phyloP scores from a whole-genome alignment of 2,113 vertebrate genomes.

The Hippocampus guttulatus region DNA sequence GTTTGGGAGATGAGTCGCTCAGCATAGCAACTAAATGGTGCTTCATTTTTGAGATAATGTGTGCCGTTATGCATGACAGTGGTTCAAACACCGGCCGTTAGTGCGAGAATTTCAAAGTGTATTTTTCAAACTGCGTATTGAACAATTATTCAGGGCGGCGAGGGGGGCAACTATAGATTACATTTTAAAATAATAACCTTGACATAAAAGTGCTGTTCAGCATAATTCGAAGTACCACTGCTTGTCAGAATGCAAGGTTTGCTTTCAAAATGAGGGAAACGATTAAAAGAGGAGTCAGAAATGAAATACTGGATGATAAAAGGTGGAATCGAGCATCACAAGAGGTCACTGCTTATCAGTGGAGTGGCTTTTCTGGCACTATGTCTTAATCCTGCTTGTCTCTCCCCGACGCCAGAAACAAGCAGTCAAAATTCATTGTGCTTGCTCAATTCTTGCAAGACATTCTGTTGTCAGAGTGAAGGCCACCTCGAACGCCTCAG shows the following conservation, averaged over 20 bases:
- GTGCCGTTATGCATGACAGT: too few relatives aligned
- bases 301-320: constrained; percentile 27
- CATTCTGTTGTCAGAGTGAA: constrained; percentile 28
- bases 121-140: too few relatives aligned
- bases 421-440: constrained; percentile 35
- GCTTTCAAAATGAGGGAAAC: neutral
- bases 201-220: neutral
- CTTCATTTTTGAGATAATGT: too few relatives aligned
- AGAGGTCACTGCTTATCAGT: too few relatives aligned
- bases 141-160: too few relatives aligned
- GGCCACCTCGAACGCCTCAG: constrained; percentile 12
- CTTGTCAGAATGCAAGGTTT: neutral
- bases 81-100: too few relatives aligned
- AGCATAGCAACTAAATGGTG: too few relatives aligned
- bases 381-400: constrained; percentile 15
- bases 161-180: too few relatives aligned
- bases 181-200: neutral
- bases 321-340: constrained; percentile 29
- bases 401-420: constrained; percentile 24
- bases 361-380: too few relatives aligned
- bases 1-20: too few relatives aligned
- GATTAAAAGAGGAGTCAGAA: neutral
- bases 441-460: constrained; percentile 22
- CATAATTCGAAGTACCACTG: neutral
- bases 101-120: too few relatives aligned